A percentile compares a stretch with the other conserved stretches of the same genome.
These are phyloP conservation scores for Drosophila sturtevanti DNA, from an alignment of 1,140 invertebrate genomes.

Conservation along the genomic window DNA sequence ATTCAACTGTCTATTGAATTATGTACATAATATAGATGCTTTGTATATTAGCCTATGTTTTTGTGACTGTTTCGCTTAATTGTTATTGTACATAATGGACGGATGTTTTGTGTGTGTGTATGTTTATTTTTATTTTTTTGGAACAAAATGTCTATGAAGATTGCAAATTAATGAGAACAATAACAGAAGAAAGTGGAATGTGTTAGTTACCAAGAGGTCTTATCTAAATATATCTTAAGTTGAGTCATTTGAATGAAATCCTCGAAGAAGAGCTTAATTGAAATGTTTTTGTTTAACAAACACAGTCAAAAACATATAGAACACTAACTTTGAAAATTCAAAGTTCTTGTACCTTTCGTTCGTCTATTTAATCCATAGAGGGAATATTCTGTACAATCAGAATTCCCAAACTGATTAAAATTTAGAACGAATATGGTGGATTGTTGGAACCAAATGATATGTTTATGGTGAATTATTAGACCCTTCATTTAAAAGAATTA, in stretches of 20 bases:
- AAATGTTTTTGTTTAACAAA: not conserved
- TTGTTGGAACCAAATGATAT: not conserved
- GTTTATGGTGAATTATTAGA: too few species aligned
- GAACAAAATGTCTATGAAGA: slow-evolving; percentile 35
- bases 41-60: slow-evolving; percentile 20
- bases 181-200: slow-evolving; percentile 12
- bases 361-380: not conserved
- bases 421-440: too few species aligned
- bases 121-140: slow-evolving; percentile 5
- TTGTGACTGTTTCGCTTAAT: slow-evolving; percentile 1
- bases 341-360: not conserved
- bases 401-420: too few species aligned
- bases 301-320: not conserved
- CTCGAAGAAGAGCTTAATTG: not conserved
- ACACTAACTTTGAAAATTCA: not conserved
- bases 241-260: not conserved
- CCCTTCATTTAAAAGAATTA: too few species aligned
- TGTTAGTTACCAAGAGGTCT: not conserved
- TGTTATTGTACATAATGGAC: slow-evolving; percentile 2
- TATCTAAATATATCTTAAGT: not conserved
- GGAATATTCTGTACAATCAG: not conserved
- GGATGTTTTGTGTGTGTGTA: slow-evolving; percentile 13
- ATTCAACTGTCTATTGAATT: slow-evolving; percentile 64
- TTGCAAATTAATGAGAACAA: slow-evolving; percentile 28
- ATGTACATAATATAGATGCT: not conserved